Percentiles rank a stretch among this genome's conserved stretches.
Conservation (phyloP, 1,140 invertebrate species). For the Ips typographus region DNA sequence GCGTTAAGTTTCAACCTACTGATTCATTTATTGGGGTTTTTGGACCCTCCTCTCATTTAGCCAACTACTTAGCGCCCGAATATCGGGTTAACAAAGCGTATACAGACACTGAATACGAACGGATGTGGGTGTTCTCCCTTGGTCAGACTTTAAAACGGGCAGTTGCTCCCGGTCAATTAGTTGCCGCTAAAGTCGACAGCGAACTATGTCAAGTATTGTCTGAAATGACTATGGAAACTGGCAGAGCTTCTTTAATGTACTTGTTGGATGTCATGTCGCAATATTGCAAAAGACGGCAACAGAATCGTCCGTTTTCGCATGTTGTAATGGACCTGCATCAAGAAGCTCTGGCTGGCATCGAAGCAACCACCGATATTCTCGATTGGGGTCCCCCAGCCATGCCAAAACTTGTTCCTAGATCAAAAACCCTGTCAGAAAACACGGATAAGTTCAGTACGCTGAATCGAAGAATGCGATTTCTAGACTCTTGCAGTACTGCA, state of each 20-base stretch:
- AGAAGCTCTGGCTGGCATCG: conserved; percentile 53
- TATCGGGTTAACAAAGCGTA: conserved; percentile 57
- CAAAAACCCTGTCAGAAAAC: conserved; percentile 24
- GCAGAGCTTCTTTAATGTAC: conserved; percentile 61
- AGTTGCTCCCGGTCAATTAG: conserved; percentile 53
- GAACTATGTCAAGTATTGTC: conserved; percentile 58
- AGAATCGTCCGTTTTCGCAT: conserved; percentile 61
- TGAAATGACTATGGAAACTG: conserved; percentile 55
- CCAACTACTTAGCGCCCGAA: conserved; percentile 58
- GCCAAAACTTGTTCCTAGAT: conserved; percentile 46
- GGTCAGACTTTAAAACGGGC: conserved; percentile 59
- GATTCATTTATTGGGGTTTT: conserved; percentile 43
- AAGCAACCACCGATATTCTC: conserved; percentile 43
- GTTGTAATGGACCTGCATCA: conserved; percentile 64
- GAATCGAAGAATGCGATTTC: not conserved
- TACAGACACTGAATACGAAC: conserved; percentile 61
- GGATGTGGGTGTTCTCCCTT: conserved; percentile 65
- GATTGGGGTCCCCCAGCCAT: conserved; percentile 49
- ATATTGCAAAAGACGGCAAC: conserved; percentile 58
- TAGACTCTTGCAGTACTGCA: not conserved
- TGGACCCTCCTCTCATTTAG: conserved; percentile 55
- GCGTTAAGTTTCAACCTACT: conserved; percentile 52
- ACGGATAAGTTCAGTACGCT: conserved; percentile 15
- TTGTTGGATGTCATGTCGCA: conserved; percentile 62
- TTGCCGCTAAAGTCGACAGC: conserved; percentile 55